Evolutionary conservation across 2,113 vertebrate species (phyloP), one percentile per base, ranked within the genome.

Genomic region (Martes martes): DNA sequence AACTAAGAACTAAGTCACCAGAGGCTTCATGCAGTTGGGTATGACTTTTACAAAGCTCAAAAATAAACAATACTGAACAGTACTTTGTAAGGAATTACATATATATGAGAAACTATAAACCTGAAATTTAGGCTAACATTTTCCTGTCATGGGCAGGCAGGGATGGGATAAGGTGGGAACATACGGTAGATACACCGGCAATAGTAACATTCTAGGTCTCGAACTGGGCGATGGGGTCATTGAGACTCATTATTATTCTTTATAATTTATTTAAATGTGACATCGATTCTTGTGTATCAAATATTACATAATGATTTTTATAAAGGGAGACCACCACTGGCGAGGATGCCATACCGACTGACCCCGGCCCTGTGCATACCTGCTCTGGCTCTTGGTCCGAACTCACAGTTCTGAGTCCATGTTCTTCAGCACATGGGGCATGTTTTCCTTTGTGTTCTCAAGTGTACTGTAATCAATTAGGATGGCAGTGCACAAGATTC

Each of bases 371-470:
- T 11, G 1, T 31, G 28, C 95, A 92, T 80, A 67, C 39, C 26
- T 94, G 31, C 55, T 91, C 2, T 69, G 85, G 59, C 24, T 19
- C 26, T 96, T 31, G 45, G 13, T 88, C 52, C 91, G 39, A 92
- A 80, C 63, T 85, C 61, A 89, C 45, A 39, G 55, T 67, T 82
- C 33, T 97, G 76, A 93, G 2, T 90, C 50, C 15, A 0, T 87
- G 19, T 52, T 86, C 11, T 47, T 67, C 65, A 45, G 74, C 76
- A 50, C 47, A 50, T 91, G 73, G 55, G 65, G 52, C 42, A 24
- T 65, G 94, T 96, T 24, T 57, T 39, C 69, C 74, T 94, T 93
- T 94, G n/a, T 50, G 63, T 93, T 91, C 26, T 71, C 69, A 59
- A 74, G 63, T 61, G n/a, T 79, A 67, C 69, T 88, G 63, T 69